Evolutionary conservation across 1,140 invertebrate genomes (phyloP).

Genomic region (Brachionus asplanchnoidis): DNA sequence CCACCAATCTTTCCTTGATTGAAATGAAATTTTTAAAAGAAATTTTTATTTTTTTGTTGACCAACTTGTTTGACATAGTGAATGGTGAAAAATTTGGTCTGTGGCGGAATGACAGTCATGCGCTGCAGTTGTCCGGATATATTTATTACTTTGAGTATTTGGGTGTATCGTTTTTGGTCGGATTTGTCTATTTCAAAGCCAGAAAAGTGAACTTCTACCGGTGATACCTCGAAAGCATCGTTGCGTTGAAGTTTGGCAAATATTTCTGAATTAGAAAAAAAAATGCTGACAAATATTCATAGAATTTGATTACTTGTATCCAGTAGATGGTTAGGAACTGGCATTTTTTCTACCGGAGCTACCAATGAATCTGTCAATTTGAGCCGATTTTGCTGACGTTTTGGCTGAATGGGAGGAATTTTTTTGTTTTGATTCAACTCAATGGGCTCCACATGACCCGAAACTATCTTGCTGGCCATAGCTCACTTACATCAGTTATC

Average conservation of each 20-base stretch:
- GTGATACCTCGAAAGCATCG: constrained; percentile 49
- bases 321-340: constrained; percentile 54
- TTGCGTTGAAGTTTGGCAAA: constrained; percentile 54
- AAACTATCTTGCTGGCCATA: neutral
- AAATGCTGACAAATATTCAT: neutral
- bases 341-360: constrained; percentile 48
- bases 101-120: constrained; percentile 56
- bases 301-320: constrained; percentile 49
- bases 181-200: constrained; percentile 53
- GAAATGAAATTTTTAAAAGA: neutral
- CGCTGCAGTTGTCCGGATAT: constrained; percentile 53
- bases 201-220: constrained; percentile 53
- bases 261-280: constrained; percentile 48
- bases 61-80: constrained; percentile 51
- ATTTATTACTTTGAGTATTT: constrained; percentile 50
- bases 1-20: constrained; percentile 32
- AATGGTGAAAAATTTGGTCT: constrained; percentile 54
- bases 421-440: constrained; percentile 18
- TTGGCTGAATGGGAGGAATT: constrained; percentile 13
- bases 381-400: neutral
- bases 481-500: neutral
- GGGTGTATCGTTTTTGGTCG: constrained; percentile 43
- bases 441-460: neutral
- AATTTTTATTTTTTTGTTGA: neutral
- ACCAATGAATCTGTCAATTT: constrained; percentile 44